Conservation (phyloP, 2,113 vertebrate species). For the Corythornis cristatus region DNA sequence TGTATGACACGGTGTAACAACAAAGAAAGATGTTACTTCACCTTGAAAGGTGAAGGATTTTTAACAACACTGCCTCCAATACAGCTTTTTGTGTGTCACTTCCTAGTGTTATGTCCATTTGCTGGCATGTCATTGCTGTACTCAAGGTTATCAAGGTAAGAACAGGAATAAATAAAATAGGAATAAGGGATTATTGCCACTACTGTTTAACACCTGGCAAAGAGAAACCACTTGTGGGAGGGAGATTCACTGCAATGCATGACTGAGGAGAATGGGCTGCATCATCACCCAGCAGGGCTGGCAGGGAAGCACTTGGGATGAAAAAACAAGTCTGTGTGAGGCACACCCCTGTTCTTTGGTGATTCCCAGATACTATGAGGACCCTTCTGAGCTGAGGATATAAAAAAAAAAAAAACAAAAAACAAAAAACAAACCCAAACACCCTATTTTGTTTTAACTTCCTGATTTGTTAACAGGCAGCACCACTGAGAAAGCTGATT, state of each 20-base stretch:
- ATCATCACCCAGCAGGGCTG: fast-evolving
- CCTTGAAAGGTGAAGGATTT: not conserved
- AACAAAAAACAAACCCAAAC: too few relatives aligned
- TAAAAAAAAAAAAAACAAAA: not conserved
- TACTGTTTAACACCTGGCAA: not conserved
- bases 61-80: not conserved
- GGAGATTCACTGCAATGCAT: not conserved
- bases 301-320: not conserved
- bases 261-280: fast-evolving
- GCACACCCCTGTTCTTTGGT: not conserved
- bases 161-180: not conserved
- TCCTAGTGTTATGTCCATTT: not conserved
- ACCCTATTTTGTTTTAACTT: not conserved
- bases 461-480: not conserved
- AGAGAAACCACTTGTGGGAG: not conserved
- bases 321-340: not conserved
- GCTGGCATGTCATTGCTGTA: not conserved
- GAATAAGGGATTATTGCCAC: not conserved
- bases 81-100: not conserved
- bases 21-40: not conserved
- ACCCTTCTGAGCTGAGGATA: not conserved
- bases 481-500: not conserved
- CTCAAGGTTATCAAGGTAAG: not conserved
- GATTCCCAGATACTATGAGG: not conserved
- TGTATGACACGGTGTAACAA: not conserved